A percentile compares a stretch with the other conserved stretches of the same genome.
phyloP scores from a whole-genome alignment of 2,888 invertebrate species.

The Pilophorus perplexus region DNA sequence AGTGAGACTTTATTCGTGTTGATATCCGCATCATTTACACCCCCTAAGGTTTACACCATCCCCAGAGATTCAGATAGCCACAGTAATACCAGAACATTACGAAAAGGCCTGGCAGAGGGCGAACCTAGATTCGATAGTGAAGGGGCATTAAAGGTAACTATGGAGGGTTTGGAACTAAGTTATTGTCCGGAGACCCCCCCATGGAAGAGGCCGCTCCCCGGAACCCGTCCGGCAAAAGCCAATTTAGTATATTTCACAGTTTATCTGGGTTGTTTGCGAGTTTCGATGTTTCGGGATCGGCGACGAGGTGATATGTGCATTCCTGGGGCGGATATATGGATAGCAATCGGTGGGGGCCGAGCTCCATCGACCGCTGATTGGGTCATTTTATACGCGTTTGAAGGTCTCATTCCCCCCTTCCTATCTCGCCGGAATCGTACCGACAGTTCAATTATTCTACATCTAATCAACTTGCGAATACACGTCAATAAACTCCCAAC shows the following conservation, averaged over 20 bases:
- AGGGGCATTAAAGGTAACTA: conserved; percentile 18
- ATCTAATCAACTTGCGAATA: too few relatives aligned
- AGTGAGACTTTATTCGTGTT: too few relatives aligned
- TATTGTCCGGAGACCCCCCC: conserved; percentile 11
- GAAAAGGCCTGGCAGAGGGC: too few relatives aligned
- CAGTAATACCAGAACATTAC: too few relatives aligned
- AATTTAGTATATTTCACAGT: conserved; percentile 31
- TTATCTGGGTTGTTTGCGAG: conserved; percentile 25
- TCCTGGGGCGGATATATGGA: conserved; percentile 24
- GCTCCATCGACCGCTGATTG: conserved; percentile 19
- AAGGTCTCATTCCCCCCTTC: background rate
- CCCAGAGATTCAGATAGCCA: too few relatives aligned
- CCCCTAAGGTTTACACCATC: too few relatives aligned
- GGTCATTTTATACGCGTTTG: conserved; percentile 21
- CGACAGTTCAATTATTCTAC: conserved; percentile 20
- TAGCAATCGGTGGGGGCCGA: conserved; percentile 1
- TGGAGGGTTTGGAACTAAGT: background rate
- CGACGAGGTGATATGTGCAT: conserved; percentile 17
- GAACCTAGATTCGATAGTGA: too few relatives aligned
- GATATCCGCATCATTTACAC: too few relatives aligned
- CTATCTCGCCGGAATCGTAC: background rate
- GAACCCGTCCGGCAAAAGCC: conserved; percentile 1
- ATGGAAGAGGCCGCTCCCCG: background rate
- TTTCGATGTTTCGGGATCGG: background rate
- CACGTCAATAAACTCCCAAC: too few relatives aligned